phyloP scores from a whole-genome alignment of 1,140 invertebrate genomes.

The Drosophila nigrodunni region DNA sequence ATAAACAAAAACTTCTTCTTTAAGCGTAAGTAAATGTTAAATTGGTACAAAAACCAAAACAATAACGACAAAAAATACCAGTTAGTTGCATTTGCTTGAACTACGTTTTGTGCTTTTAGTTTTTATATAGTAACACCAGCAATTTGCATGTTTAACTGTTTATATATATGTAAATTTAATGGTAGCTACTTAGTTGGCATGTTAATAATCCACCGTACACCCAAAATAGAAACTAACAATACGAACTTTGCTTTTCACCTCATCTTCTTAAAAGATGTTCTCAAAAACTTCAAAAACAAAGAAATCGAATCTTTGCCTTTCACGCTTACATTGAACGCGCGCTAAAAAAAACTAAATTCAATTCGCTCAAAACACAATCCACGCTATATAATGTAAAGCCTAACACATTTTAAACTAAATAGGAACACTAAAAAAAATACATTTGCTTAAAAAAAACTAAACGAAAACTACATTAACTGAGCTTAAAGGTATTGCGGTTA shows the following conservation, averaged over 20 bases:
- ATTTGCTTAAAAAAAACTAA: conserved; percentile 35
- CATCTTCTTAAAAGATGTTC: conserved; percentile 53
- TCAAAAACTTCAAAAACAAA: conserved; percentile 47
- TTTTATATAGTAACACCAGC: conserved; percentile 6
- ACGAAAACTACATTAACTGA: conserved; percentile 21
- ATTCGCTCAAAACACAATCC: conserved; percentile 71
- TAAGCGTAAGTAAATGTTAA: conserved; percentile 73
- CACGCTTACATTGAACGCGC: conserved; percentile 68
- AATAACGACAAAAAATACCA: neutral
- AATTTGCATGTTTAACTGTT: conserved; percentile 47
- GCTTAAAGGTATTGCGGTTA: conserved; percentile 69
- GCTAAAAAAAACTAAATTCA: conserved; percentile 40
- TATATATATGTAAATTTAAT: conserved; percentile 46
- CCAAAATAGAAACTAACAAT: conserved; percentile 46
- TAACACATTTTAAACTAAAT: conserved; percentile 61
- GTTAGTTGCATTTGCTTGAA: conserved; percentile 58
- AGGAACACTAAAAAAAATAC: conserved; percentile 35
- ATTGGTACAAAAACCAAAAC: conserved; percentile 23
- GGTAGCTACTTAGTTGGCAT: conserved; percentile 36
- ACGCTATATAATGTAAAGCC: conserved; percentile 73
- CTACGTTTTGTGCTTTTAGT: conserved; percentile 47
- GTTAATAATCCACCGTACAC: conserved; percentile 30
- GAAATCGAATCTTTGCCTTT: conserved; percentile 57
- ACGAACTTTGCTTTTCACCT: conserved; percentile 65
- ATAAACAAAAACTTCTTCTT: conserved; percentile 26